Conservation (phyloP, 2,797 vertebrate species). For the Sebastes steindachneri region DNA sequence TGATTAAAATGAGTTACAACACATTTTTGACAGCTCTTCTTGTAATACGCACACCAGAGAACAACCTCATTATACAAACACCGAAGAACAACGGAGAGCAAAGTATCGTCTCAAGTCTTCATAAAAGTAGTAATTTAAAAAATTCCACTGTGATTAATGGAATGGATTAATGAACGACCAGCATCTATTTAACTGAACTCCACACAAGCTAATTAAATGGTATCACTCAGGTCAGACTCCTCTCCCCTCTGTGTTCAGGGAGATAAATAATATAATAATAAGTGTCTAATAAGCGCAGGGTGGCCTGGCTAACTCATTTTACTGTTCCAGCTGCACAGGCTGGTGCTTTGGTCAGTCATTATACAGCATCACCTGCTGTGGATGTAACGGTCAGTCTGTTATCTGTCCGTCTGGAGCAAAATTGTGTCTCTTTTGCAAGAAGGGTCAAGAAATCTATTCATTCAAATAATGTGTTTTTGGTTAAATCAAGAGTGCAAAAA, state of each 20-base stretch:
- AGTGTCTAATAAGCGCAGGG: constrained; percentile 15
- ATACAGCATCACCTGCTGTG: constrained; percentile 11
- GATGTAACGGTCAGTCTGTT: background rate
- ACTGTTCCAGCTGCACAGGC: constrained; percentile 8
- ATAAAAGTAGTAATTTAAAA: constrained; percentile 30
- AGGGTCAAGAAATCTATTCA: background rate
- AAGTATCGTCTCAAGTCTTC: constrained; percentile 10
- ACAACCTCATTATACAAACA: constrained; percentile 42
- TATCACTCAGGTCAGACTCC: constrained; percentile 2
- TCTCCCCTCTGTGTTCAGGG: constrained; percentile 5
- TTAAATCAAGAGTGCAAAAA: constrained; percentile 34
- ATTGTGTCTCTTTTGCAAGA: background rate
- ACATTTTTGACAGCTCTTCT: constrained; percentile 33
- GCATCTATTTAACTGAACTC: background rate
- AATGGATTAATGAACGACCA: constrained; percentile 7
- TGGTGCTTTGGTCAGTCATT: constrained; percentile 37
- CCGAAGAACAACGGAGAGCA: constrained; percentile 11
- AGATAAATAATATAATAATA: constrained; percentile 16
- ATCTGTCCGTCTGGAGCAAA: background rate
- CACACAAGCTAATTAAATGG: constrained; percentile 26
- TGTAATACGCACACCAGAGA: constrained; percentile 17
- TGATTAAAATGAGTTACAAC: constrained; percentile 37
- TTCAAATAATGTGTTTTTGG: constrained; percentile 28
- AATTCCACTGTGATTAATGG: constrained; percentile 22
- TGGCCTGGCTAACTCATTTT: constrained; percentile 3